Evolutionary conservation across 2,888 invertebrate genomes (phyloP), one percentile per base, ranked within the genome.

Genomic region (Pristionchus mayeri): DNA sequence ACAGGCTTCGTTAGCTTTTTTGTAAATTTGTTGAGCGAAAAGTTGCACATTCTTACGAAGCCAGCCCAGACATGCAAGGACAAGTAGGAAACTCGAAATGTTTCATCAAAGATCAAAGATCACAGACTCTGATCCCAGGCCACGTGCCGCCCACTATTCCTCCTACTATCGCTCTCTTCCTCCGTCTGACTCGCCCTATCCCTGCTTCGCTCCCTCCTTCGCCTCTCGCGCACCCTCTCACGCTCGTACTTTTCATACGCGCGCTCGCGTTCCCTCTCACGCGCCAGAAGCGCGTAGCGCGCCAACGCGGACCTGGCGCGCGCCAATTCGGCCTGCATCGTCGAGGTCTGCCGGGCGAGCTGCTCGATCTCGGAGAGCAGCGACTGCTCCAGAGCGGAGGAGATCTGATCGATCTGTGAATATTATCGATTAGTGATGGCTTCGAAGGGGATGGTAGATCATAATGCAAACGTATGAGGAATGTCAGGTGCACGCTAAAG

Each of bases 361-460:
- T 84, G 84, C 54, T 84, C 84, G 50, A 84, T 84, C 52, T 84
- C 84, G 54, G 34, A 60, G 24, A 84, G 84, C 24, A 84, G 84
- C 0, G 84, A 84, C 84, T 84, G 34, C 84, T 84, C 84, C 18
- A 84, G 75, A 24, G 50, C 71, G 2, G 84, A 71, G 30, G 84
- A 84, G 37, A 84, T 71, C 40, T 84, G 84, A 13, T 84, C 84
- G 52, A 84, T 84, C 75, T 84, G 52, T 0, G n/a, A n/a, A n/a
- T n/a, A n/a, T n/a, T n/a, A n/a, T n/a, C n/a, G n/a, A n/a, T n/a
- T n/a, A n/a, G n/a, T n/a, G n/a, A n/a, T n/a, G n/a, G n/a, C n/a
- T n/a, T n/a, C n/a, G n/a, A n/a, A n/a, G n/a, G n/a, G n/a, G n/a
- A n/a, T n/a, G n/a, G n/a, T n/a, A n/a, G n/a, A n/a, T n/a, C n/a